Percentiles rank a stretch among this genome's conserved stretches.
Conservation (phyloP, 2,888 invertebrate species). For the Drosophila ustulata region DNA sequence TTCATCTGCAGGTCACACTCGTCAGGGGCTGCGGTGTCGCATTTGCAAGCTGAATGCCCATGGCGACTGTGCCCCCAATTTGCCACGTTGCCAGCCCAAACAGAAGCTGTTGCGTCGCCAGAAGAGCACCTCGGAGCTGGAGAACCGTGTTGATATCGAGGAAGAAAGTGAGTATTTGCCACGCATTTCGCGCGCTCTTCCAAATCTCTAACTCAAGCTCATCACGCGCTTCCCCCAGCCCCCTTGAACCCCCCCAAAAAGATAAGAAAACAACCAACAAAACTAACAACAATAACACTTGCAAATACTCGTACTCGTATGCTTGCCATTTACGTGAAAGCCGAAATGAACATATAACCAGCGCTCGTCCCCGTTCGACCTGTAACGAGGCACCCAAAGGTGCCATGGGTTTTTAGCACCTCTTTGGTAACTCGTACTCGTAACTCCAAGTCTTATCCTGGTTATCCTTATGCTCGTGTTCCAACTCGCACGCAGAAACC, state of each 20-base stretch:
- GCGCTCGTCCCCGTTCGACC: constrained; percentile 12
- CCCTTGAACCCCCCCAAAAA: constrained; percentile 8
- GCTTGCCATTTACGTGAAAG: constrained; percentile 32
- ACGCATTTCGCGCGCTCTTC: constrained; percentile 30
- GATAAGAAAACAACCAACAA: constrained; percentile 10
- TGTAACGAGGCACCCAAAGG: constrained; percentile 50
- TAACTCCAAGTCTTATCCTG: neutral
- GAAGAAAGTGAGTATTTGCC: constrained; percentile 91
- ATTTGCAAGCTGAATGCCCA: constrained; percentile 97
- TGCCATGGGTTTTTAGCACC: constrained; percentile 47
- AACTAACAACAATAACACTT: constrained; percentile 28
- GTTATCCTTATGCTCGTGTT: neutral
- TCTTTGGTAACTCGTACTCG: constrained; percentile 4
- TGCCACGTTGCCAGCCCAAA: constrained; percentile 94
- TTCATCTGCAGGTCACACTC: constrained; percentile 91
- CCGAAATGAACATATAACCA: constrained; percentile 8
- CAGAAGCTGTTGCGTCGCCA: constrained; percentile 93
- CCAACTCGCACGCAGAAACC: constrained; percentile 9
- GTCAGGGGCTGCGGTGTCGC: constrained; percentile 95
- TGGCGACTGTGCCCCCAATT: constrained; percentile 93
- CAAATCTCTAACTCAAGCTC: constrained; percentile 25
- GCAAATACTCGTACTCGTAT: constrained; percentile 21
- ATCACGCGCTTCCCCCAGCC: constrained; percentile 35
- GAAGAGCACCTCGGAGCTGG: constrained; percentile 94
- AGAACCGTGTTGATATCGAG: constrained; percentile 89